phyloP scores from a whole-genome alignment of 2,888 invertebrate genomes.

The Caenorhabditis sp. region DNA sequence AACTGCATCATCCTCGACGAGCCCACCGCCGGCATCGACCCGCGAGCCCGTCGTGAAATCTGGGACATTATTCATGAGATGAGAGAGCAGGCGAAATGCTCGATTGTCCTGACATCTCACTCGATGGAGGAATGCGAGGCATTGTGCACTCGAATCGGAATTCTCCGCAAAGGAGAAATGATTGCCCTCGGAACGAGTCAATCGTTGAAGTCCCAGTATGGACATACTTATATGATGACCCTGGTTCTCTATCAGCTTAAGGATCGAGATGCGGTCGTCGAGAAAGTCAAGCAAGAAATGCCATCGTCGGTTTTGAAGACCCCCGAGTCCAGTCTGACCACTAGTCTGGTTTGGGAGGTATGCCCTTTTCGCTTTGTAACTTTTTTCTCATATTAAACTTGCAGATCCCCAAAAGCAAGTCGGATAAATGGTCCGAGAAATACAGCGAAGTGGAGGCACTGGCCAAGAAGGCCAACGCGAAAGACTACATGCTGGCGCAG shows the following conservation, averaged over 20 bases:
- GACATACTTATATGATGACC: constrained; percentile 40
- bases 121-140: constrained; percentile 83
- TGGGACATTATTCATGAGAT: constrained; percentile 42
- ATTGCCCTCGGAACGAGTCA: constrained; percentile 58
- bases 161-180: constrained; percentile 78
- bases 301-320: constrained; percentile 34
- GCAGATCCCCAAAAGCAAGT: constrained; percentile 14
- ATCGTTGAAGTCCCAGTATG: constrained; percentile 46
- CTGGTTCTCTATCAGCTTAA: constrained; percentile 5
- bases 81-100: constrained; percentile 16
- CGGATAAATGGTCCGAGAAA: constrained; percentile 45
- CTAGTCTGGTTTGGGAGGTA: constrained; percentile 45
- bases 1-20: constrained; percentile 87
- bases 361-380: not conserved
- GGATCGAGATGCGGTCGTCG: constrained; percentile 9
- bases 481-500: constrained; percentile 48
- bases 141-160: constrained; percentile 80
- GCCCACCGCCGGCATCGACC: constrained; percentile 85
- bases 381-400: not conserved
- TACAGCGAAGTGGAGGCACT: constrained; percentile 23
- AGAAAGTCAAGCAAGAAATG: constrained; percentile 1
- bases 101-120: constrained; percentile 84
- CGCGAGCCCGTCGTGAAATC: constrained; percentile 83
- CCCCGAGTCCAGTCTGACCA: constrained; percentile 26
- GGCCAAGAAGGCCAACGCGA: constrained; percentile 13